Base-by-base conservation (phyloP, 1,140 invertebrate species). In the Dendrolimus kikuchii region DNA sequence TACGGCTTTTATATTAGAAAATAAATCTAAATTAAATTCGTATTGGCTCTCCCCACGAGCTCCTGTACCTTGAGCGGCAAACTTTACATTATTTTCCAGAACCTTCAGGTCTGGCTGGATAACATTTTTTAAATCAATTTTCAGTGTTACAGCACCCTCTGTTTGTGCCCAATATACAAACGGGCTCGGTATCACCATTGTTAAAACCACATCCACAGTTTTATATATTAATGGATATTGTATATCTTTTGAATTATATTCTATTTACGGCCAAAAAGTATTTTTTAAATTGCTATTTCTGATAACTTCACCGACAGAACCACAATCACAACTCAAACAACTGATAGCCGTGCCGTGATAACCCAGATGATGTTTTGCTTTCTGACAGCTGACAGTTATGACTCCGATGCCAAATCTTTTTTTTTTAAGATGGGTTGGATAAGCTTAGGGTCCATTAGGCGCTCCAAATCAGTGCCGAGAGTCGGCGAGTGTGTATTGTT, bases 151-250 rank as follows among this genome's bases (percentile, higher is more conserved):
- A 59, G 89, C 89, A 62, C 90, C 88, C 67, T 93, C 92, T 40
- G 93, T 96, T 90, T 98, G 96, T 7, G 95, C 95, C 96, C 96
- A 98, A 81, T 96, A 97, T 1, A 98, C 95, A 81, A 96, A 95
- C 4, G 96, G 96, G 77, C 92, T 95, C 43, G 92, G 81, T 46
- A 76, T 66, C 50, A 76, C 66, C 84, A 87, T 87, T 66, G 41
- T 62, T 23, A 37, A 8, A 48, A 8, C 38, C 6, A 38, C 38
- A 38, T 6, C 23, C 23, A 36, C 8, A 5, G 8, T 7, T 23
- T 46, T 7, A 46, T 36, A 46, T 10, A 7, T 45, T n/a, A 8
- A 45, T 45, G 7, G 7, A 10, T 9, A 9, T 8, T 9, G 23
- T 45, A 45, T 7, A 45, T 23, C 23, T 23, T 23, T 23, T 23